Percentiles rank a stretch among this genome's conserved stretches.
These are phyloP conservation scores for Gallinago solitaria DNA, from an alignment of 2,797 vertebrate species.

Conservation along the genomic window DNA sequence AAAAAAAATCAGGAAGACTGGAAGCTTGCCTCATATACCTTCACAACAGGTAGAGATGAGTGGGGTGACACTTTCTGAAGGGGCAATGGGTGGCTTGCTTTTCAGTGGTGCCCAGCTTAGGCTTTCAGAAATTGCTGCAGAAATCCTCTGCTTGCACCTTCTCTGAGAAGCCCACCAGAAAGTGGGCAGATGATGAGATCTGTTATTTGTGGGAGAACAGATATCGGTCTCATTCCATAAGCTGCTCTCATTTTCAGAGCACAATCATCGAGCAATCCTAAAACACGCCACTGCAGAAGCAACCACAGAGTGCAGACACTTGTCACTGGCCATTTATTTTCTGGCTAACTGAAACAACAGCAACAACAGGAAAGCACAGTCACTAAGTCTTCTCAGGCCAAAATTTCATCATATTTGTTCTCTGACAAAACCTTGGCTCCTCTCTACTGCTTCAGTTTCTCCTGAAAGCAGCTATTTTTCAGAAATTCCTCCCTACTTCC, in stretches of 20 bases:
- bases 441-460: neutral
- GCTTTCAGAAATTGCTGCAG: neutral
- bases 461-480: neutral
- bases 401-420: neutral
- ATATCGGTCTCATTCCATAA: fast-evolving
- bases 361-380: neutral
- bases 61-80: neutral
- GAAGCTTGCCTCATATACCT: neutral
- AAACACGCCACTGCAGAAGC: neutral
- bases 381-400: neutral
- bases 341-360: neutral
- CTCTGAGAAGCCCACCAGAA: neutral
- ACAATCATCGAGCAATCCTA: neutral
- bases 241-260: neutral
- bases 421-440: neutral
- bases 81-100: neutral
- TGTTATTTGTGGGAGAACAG: neutral
- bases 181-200: neutral
- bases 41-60: neutral
- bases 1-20: neutral
- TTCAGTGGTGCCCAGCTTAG: neutral
- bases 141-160: neutral
- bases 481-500: neutral
- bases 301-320: neutral
- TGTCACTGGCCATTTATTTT: neutral